Conservation (phyloP, 2,888 invertebrate genomes). For the Caenorhabditis imperialis region DNA sequence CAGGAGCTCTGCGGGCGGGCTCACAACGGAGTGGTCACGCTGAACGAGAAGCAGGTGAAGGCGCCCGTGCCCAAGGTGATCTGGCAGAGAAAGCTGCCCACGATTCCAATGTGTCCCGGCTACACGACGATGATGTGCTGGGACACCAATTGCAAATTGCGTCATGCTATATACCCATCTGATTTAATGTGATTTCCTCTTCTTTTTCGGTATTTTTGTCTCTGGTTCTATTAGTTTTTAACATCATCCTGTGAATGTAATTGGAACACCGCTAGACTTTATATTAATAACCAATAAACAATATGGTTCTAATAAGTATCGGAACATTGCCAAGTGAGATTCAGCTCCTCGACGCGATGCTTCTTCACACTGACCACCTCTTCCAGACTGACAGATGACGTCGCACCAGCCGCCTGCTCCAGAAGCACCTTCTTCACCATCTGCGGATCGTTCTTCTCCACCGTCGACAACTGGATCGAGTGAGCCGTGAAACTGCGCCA, state of each 20-base stretch:
- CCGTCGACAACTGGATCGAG: conserved; percentile 41
- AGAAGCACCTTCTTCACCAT: conserved; percentile 43
- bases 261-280: too few species aligned
- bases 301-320: conserved; percentile 1
- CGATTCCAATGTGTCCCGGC: conserved; percentile 7
- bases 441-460: conserved; percentile 51
- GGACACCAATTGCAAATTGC: conserved; percentile 5
- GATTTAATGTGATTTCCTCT: not conserved
- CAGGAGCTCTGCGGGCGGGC: not conserved
- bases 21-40: conserved; percentile 4
- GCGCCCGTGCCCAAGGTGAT: not conserved
- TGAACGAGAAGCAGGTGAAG: conserved; percentile 7
- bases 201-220: too few species aligned
- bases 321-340: conserved; percentile 27
- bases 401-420: conserved; percentile 10
- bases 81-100: conserved; percentile 16
- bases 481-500: conserved; percentile 23
- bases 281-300: not conserved
- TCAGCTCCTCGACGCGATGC: conserved; percentile 27
- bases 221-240: too few species aligned
- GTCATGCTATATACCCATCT: conserved; percentile 18
- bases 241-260: too few species aligned
- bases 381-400: too few species aligned
- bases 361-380: too few species aligned
- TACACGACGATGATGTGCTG: conserved; percentile 14